A percentile compares a stretch with the other conserved stretches of the same genome.
phyloP scores from a whole-genome alignment of 2,797 vertebrate species.

The Thamnophis elegans region DNA sequence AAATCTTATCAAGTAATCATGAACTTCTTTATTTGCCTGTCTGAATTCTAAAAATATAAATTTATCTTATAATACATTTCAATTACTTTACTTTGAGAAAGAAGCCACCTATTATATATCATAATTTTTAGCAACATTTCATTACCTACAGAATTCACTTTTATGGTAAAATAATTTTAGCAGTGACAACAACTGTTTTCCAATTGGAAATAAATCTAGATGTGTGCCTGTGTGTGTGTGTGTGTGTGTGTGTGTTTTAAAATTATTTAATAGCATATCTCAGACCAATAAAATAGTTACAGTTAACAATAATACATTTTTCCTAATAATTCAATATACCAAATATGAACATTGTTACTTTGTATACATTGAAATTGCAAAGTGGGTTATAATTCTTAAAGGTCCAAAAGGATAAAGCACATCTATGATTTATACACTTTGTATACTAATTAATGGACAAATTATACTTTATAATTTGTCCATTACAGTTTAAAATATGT shows the following conservation, averaged over 20 bases:
- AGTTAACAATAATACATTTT: conserved; percentile 42
- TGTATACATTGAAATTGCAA: background rate
- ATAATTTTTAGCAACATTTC: conserved; percentile 60
- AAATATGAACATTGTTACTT: background rate
- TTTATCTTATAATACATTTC: conserved; percentile 64
- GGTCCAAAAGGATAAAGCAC: background rate
- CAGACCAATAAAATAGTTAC: conserved; percentile 39
- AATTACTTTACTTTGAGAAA: conserved; percentile 58
- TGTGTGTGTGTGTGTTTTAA: background rate
- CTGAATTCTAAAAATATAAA: conserved; percentile 55
- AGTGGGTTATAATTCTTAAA: background rate
- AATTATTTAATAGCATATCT: conserved; percentile 22
- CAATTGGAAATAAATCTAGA: conserved; percentile 28
- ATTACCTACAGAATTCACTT: conserved; percentile 39
- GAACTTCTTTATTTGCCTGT: conserved; percentile 67
- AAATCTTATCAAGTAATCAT: conserved; percentile 82
- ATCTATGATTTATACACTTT: background rate
- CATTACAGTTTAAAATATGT: background rate
- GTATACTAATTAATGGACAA: background rate
- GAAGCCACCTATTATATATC: conserved; percentile 56
- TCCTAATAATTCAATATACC: conserved; percentile 19
- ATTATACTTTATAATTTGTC: background rate
- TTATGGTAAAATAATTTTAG: conserved; percentile 15
- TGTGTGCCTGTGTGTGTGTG: too few species aligned
- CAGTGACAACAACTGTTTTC: conserved; percentile 45